These are phyloP conservation scores for Drosophila setosimentum DNA, from an alignment of 2,888 invertebrate species.

Conservation along the genomic window DNA sequence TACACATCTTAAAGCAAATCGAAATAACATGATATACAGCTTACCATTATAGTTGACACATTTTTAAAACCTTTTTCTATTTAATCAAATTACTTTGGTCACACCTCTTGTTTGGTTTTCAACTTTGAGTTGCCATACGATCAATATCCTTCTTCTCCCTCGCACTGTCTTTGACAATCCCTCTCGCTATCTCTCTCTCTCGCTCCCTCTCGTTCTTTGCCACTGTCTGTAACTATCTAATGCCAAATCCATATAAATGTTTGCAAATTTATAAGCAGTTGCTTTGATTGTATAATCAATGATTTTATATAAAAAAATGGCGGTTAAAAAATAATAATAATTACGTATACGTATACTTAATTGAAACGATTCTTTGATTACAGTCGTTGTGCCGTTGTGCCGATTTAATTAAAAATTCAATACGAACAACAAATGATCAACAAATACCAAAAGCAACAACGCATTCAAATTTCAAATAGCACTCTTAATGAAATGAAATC, in stretches of 20 bases:
- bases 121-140: too few species aligned
- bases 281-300: conserved; percentile 23
- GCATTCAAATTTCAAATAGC: conserved; percentile 35
- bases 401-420: conserved; percentile 48
- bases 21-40: too few species aligned
- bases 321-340: not conserved
- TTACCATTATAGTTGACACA: not conserved
- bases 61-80: not conserved
- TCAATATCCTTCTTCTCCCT: not conserved
- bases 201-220: not conserved
- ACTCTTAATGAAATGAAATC: conserved; percentile 65
- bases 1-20: too few species aligned
- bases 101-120: not conserved
- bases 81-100: not conserved
- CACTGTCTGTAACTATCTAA: not conserved
- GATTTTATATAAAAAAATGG: conserved; percentile 6
- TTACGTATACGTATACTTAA: conserved; percentile 45
- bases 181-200: not conserved
- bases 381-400: conserved; percentile 10
- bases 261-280: conserved; percentile 14
- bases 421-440: conserved; percentile 27
- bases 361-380: conserved; percentile 33
- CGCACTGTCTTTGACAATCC: not conserved
- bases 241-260: not conserved
- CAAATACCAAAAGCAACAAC: conserved; percentile 20